These are phyloP conservation scores for Capreolus pygargus DNA, from an alignment of 2,113 vertebrate species.

Conservation along the genomic window DNA sequence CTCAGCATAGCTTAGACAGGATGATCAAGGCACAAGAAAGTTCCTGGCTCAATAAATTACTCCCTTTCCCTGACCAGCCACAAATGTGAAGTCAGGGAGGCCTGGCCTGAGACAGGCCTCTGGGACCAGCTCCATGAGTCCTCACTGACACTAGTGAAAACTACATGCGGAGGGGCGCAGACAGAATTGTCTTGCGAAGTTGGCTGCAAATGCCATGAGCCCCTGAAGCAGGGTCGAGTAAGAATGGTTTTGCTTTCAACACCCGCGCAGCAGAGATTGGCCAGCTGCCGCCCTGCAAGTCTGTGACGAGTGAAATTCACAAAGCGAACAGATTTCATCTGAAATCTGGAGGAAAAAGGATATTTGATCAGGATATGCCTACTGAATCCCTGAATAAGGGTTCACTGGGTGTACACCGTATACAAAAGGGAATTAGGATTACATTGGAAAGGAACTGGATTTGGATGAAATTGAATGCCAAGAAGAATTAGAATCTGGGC, in stretches of 20 bases:
- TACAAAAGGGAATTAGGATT: not conserved
- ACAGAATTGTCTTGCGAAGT: not conserved
- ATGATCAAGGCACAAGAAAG: not conserved
- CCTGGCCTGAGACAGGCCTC: not conserved
- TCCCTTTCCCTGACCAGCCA: not conserved
- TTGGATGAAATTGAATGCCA: not conserved
- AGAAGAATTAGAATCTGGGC: slow-evolving; percentile 25
- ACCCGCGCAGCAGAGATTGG: not conserved
- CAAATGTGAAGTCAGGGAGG: not conserved
- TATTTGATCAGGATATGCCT: not conserved
- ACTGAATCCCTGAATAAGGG: not conserved
- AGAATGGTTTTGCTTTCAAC: not conserved
- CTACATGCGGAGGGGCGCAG: not conserved
- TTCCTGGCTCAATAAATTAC: not conserved
- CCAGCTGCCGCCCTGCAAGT: not conserved
- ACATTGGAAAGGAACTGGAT: not conserved
- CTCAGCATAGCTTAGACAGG: not conserved
- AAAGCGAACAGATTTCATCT: not conserved
- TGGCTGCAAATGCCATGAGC: not conserved
- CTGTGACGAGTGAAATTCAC: not conserved
- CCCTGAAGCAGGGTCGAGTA: not conserved
- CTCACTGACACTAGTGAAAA: not conserved
- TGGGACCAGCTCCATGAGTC: not conserved
- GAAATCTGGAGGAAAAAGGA: not conserved
- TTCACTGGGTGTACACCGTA: not conserved